A percentile compares a stretch with the other conserved stretches of the same genome.
Evolutionary conservation across 2,113 vertebrate genomes (phyloP).

Genomic region (Oxygymnocypris stewartii): DNA sequence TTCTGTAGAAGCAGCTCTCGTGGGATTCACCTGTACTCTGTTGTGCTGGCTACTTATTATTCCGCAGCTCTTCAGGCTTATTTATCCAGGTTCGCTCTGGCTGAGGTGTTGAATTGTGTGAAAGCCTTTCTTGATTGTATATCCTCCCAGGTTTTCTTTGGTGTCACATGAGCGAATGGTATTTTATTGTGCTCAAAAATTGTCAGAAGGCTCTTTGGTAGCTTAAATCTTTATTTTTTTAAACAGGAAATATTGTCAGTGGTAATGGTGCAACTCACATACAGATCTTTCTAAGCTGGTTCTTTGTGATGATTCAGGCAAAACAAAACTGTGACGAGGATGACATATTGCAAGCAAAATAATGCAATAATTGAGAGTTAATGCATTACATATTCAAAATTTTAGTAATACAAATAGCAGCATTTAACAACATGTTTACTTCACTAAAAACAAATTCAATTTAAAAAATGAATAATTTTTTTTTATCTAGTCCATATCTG

Average conservation of each 20-base stretch:
- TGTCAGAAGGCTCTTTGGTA: constrained; percentile 29
- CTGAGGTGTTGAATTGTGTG: constrained; percentile 39
- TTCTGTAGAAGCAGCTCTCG: constrained; percentile 42
- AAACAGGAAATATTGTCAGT: neutral
- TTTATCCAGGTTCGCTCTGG: constrained; percentile 43
- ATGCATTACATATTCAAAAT: neutral
- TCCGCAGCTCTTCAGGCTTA: constrained; percentile 46
- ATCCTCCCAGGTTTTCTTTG: constrained; percentile 29
- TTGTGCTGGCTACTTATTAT: constrained; percentile 52
- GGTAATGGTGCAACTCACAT: neutral
- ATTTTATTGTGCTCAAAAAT: constrained; percentile 36
- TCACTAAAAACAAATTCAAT: neutral
- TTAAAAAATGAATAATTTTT: neutral
- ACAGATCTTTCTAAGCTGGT: neutral
- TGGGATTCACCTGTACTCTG: constrained; percentile 34
- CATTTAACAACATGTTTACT: neutral
- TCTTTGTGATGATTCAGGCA: neutral
- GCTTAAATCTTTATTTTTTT: neutral
- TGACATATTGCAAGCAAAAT: neutral
- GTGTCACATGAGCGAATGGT: constrained; percentile 36
- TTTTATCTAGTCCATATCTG: neutral
- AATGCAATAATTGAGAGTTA: neutral
- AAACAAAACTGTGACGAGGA: neutral
- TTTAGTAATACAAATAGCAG: neutral
- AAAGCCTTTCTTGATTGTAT: constrained; percentile 23